Percentiles rank a stretch among this genome's conserved stretches.
These are phyloP conservation scores for Amphipoea oculea DNA, from an alignment of 2,888 invertebrate species.

Conservation along the genomic window DNA sequence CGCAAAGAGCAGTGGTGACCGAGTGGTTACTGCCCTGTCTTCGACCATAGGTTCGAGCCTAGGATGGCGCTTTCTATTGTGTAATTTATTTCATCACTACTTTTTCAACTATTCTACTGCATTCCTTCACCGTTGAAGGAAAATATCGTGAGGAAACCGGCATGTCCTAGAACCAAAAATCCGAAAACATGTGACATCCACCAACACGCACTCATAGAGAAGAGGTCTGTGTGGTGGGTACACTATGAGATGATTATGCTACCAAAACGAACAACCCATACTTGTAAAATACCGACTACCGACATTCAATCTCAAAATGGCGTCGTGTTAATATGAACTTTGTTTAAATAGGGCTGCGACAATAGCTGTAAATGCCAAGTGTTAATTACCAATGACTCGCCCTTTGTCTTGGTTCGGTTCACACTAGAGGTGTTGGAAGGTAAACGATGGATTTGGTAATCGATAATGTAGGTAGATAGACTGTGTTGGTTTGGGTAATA, in stretches of 20 bases:
- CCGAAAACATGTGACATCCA: background rate
- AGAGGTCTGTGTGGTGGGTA: background rate
- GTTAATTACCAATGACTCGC: conserved; percentile 61
- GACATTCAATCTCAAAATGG: conserved; percentile 52
- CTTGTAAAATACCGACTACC: conserved; percentile 9
- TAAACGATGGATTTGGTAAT: conserved; percentile 38
- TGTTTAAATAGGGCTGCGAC: conserved; percentile 60
- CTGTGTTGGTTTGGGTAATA: background rate
- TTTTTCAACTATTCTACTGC: too few relatives aligned
- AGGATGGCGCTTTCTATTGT: background rate
- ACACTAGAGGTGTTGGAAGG: conserved; percentile 48
- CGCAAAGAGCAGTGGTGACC: too few relatives aligned
- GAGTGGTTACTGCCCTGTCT: background rate
- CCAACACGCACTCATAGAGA: background rate
- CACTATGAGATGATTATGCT: background rate
- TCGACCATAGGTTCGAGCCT: background rate
- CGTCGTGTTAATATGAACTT: conserved; percentile 62
- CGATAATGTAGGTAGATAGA: background rate
- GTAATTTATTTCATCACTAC: too few relatives aligned
- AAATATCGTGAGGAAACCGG: background rate
- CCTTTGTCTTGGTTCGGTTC: conserved; percentile 53
- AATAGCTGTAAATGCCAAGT: conserved; percentile 62
- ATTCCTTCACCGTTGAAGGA: background rate
- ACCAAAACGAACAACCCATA: background rate
- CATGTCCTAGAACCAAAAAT: background rate